These are phyloP conservation scores for Tympanoctomys barrerae DNA, from an alignment of 2,797 vertebrate species.

Conservation along the genomic window DNA sequence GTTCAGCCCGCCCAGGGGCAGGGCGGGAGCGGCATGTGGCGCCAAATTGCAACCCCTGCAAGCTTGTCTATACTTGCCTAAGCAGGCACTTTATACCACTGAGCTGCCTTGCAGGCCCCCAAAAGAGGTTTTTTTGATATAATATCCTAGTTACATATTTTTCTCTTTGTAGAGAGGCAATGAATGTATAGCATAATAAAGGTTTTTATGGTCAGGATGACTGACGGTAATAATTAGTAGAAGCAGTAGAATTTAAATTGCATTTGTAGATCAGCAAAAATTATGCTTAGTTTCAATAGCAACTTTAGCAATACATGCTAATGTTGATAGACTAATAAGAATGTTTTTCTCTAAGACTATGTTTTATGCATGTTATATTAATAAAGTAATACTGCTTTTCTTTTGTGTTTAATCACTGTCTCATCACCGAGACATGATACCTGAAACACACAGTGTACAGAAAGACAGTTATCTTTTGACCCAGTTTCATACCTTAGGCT, in stretches of 20 bases:
- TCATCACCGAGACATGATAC: neutral
- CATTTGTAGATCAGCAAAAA: constrained; percentile 26
- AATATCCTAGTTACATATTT: neutral
- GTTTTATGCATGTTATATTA: constrained; percentile 15
- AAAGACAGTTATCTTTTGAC: neutral
- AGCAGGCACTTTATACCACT: too few relatives aligned
- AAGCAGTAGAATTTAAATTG: neutral
- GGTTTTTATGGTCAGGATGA: neutral
- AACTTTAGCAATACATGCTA: neutral
- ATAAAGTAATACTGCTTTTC: neutral
- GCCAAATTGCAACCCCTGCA: too few relatives aligned
- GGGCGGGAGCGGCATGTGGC: too few relatives aligned
- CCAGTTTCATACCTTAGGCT: neutral
- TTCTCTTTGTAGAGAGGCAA: neutral
- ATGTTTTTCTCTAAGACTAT: neutral
- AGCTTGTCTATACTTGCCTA: too few relatives aligned
- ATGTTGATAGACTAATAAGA: neutral
- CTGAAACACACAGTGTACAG: neutral
- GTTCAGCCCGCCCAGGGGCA: too few relatives aligned
- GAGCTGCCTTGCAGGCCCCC: too few relatives aligned
- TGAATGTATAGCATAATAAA: neutral
- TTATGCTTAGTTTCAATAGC: neutral
- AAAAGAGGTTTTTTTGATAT: neutral
- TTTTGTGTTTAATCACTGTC: neutral
- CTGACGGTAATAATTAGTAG: neutral